Evolutionary conservation across 2,888 invertebrate species (phyloP).

Genomic region (Acronicta aceris): DNA sequence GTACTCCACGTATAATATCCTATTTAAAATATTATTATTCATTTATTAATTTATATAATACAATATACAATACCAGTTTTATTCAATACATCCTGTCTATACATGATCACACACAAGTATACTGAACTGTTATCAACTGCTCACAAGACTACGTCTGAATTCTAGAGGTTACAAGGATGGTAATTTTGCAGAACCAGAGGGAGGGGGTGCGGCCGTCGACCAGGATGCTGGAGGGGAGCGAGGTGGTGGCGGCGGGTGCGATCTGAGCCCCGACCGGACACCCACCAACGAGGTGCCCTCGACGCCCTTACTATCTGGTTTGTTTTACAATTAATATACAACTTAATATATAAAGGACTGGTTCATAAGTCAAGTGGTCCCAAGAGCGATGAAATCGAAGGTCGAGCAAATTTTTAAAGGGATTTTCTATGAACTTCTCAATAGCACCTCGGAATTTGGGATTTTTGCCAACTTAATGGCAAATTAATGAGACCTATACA

Average conservation of each 20-base stretch:
- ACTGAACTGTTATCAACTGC: conserved; percentile 34
- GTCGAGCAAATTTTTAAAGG: too few relatives aligned
- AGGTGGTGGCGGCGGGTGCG: conserved; percentile 83
- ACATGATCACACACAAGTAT: conserved; percentile 23
- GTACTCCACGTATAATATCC: conserved; percentile 26
- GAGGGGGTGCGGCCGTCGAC: conserved; percentile 84
- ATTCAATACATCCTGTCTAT: conserved; percentile 26
- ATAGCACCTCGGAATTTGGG: too few relatives aligned
- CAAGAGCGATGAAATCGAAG: too few relatives aligned
- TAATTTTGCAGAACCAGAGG: conserved; percentile 79
- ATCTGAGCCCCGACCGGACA: conserved; percentile 86
- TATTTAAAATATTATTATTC: conserved; percentile 17
- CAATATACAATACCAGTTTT: conserved; percentile 30
- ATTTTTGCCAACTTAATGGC: too few relatives aligned
- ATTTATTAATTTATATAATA: conserved; percentile 30
- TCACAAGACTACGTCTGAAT: conserved; percentile 6
- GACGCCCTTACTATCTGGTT: conserved; percentile 87
- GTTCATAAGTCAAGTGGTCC: too few relatives aligned
- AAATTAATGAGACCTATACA: too few relatives aligned
- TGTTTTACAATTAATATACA: conserved; percentile 8
- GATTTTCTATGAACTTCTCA: too few relatives aligned
- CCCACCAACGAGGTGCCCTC: conserved; percentile 87
- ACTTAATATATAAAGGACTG: too few relatives aligned
- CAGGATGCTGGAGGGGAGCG: conserved; percentile 74
- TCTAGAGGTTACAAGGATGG: not conserved